These are phyloP conservation scores for Peribatodes rhomboidaria DNA, from an alignment of 2,888 invertebrate species.

Conservation along the genomic window DNA sequence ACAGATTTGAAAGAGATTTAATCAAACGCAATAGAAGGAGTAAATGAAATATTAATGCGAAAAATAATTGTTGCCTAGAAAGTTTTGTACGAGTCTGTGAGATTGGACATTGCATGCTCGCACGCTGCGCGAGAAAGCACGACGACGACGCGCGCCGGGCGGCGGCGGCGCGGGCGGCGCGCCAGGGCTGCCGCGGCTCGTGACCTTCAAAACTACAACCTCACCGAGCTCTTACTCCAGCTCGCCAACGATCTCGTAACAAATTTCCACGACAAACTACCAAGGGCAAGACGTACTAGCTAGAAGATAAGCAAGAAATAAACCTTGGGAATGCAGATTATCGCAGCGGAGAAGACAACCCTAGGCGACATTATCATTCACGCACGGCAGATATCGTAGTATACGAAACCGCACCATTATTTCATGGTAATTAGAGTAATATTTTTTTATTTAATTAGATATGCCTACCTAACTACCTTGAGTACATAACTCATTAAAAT, in stretches of 20 bases:
- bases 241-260: neutral
- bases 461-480: too few relatives aligned
- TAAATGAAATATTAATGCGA: slow-evolving; percentile 84
- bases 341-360: slow-evolving; percentile 30
- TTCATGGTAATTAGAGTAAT: slow-evolving; percentile 21
- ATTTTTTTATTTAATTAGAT: neutral
- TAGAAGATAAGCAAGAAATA: slow-evolving; percentile 3
- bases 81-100: slow-evolving; percentile 79
- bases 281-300: neutral
- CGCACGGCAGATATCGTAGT: slow-evolving; percentile 25
- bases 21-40: slow-evolving; percentile 69
- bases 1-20: slow-evolving; percentile 44
- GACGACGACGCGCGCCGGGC: slow-evolving; percentile 60
- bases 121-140: slow-evolving; percentile 85
- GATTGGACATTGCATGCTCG: slow-evolving; percentile 84
- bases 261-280: too few relatives aligned
- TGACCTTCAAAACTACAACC: slow-evolving; percentile 42
- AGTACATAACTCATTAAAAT: neutral
- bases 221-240: neutral
- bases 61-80: slow-evolving; percentile 86
- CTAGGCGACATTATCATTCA: slow-evolving; percentile 25
- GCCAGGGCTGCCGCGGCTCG: slow-evolving; percentile 44
- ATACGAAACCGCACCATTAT: slow-evolving; percentile 24
- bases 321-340: neutral
- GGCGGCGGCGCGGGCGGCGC: slow-evolving; percentile 37